Base-by-base conservation (phyloP, 1,140 invertebrate genomes). In the Carposina sasakii region DNA sequence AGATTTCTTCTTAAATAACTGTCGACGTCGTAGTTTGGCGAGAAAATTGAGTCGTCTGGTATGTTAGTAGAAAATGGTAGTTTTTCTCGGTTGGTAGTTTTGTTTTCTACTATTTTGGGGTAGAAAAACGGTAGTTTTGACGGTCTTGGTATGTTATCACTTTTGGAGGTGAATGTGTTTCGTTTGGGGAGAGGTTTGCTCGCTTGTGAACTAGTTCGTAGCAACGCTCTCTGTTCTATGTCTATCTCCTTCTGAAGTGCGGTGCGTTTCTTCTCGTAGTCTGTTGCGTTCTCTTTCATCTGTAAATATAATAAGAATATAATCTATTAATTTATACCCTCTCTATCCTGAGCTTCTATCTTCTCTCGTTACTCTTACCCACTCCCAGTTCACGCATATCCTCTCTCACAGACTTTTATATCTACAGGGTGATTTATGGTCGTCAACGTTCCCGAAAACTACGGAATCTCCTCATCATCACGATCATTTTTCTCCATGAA, bases 241-340 rank as follows among this genome's bases (percentile, higher is more conserved):
- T 86, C 81, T 15, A 86, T 85, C 19, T 87, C 81, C 23, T 67
- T 65, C 47, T 87, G 86, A 21, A 88, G 57, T 22, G 81, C 71
- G 51, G 72, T 70, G 49, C 85, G 75, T 39, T 79, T 81, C 17
- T 58, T 60, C 10, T 86, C 61, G 48, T 84, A 85, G 41, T 88
- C 86, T n/a, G 70, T 67, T 33, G 76, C 70, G 52, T 85, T 81
- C 31, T 86, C 72, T 52, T 85, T 76, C 44, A 86, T 82, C 87
- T 88, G 71, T 33, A 77, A 84, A 28, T 24, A 48, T 54, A 48
- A 43, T n/a, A n/a, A n/a, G n/a, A n/a, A n/a, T n/a, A n/a, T n/a
- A n/a, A n/a, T n/a, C n/a, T n/a, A n/a, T n/a, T n/a, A n/a, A n/a
- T n/a, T n/a, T n/a, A n/a, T n/a, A n/a, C n/a, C n/a, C n/a, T n/a